Evolutionary conservation across 2,113 vertebrate genomes (phyloP).

Genomic region (Channa argus): DNA sequence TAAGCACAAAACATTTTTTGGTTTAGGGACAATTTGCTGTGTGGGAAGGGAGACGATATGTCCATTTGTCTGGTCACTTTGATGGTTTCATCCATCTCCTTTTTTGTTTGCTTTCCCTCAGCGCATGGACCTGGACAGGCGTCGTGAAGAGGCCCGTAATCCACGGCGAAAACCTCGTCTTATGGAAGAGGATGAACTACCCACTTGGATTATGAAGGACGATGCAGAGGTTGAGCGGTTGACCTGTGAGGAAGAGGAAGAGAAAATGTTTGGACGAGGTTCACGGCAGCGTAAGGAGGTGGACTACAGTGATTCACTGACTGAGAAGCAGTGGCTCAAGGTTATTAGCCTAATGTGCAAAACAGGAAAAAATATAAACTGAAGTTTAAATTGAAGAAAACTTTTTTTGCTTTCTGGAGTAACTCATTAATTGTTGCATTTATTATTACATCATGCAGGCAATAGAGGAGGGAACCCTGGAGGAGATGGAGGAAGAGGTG

Average conservation of each 20-base stretch:
- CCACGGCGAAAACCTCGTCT: constrained; percentile 94
- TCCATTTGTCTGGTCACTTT: no score
- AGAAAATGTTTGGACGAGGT: constrained; percentile 97
- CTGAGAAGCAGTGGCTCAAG: constrained; percentile 96
- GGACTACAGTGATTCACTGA: constrained; percentile 97
- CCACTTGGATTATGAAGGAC: constrained; percentile 98
- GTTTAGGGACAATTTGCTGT: no score
- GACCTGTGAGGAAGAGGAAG: constrained; percentile 96
- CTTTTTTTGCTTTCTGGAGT: background rate
- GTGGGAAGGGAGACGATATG: no score
- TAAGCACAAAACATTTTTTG: no score
- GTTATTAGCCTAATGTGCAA: constrained; percentile 32
- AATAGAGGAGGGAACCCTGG: constrained; percentile 95
- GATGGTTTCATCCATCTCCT: no score
- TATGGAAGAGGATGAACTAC: constrained; percentile 97
- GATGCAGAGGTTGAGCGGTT: constrained; percentile 97
- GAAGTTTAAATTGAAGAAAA: background rate
- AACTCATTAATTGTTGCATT: background rate
- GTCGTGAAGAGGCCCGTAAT: constrained; percentile 95
- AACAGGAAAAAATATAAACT: no score
- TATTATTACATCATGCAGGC: constrained; percentile 80
- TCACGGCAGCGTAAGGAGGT: constrained; percentile 95
- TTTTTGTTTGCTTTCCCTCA: constrained; percentile 45
- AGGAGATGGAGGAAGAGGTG: constrained; percentile 97
- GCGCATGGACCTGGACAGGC: constrained; percentile 97